Evolutionary conservation across 2,797 vertebrate genomes (phyloP).

Genomic region (Champsocephalus esox): DNA sequence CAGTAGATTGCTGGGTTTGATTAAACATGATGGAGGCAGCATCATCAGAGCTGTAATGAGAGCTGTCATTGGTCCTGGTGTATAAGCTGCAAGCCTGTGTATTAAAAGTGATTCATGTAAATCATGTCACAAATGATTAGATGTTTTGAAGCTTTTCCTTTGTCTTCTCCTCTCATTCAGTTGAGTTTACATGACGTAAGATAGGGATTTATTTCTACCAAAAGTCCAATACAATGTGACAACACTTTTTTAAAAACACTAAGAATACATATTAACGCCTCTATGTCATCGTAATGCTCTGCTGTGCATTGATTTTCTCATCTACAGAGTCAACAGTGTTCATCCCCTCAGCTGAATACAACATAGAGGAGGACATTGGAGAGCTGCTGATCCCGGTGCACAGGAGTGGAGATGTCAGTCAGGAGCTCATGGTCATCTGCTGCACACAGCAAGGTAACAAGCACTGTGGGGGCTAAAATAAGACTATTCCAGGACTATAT

Average conservation of each 20-base stretch:
- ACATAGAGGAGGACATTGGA: constrained; percentile 91
- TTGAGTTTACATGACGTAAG: constrained; percentile 16
- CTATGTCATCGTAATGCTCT: constrained; percentile 1
- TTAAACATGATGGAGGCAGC: constrained; percentile 45
- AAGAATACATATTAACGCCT: not conserved
- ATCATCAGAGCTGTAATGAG: constrained; percentile 40
- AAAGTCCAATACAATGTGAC: constrained; percentile 8
- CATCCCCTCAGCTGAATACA: constrained; percentile 89
- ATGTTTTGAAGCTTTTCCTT: constrained; percentile 10
- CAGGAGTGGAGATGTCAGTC: constrained; percentile 91
- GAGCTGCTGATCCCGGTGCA: constrained; percentile 92
- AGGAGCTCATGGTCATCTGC: constrained; percentile 95
- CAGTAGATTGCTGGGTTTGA: constrained; percentile 42
- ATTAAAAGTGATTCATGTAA: constrained; percentile 27
- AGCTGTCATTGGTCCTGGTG: constrained; percentile 42
- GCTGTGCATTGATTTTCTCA: constrained; percentile 23
- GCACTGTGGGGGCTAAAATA: not conserved
- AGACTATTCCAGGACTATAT: not conserved
- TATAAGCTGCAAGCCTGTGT: constrained; percentile 18
- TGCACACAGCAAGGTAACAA: constrained; percentile 92
- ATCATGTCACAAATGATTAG: constrained; percentile 40
- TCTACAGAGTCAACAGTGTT: constrained; percentile 92
- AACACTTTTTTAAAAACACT: not conserved
- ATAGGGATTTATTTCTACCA: not conserved
- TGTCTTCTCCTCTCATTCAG: constrained; percentile 22